Evolutionary conservation across 1,140 invertebrate species (phyloP), one percentile per base, ranked within the genome.

Genomic region (Branchinecta lynchi): DNA sequence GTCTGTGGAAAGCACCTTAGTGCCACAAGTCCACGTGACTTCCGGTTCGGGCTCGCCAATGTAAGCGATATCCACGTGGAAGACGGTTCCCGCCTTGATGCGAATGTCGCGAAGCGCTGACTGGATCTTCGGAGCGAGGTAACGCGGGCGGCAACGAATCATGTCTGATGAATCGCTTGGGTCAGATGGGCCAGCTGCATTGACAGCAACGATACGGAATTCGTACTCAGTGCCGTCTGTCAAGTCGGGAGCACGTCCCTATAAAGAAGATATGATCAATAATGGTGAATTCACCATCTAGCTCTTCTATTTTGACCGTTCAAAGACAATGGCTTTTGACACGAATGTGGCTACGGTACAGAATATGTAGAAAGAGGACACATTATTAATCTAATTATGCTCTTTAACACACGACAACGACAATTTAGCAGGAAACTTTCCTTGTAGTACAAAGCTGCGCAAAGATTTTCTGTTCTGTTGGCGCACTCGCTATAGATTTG

Each of bases 201-300:
- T 99, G 5, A 91, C 87, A 32, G 96, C 96, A 75, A 93, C 90
- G 0, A 99, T 85, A 73, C 96, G 83, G 83, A 99, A 98, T 78
- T 97, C 92, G 78, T 98, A 98, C 76, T 96, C 91, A 78, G 95
- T 90, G 44, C 93, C 93, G 79, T 96, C 92, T 3, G 85, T 87
- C 44, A 99, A 81, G 77, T 95, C 91, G 66, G 89, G 87, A 60
- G 97, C 89, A 8, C 70, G 71, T 43, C 71, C 71, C 51, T 72
- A 65, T 65, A 66, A 70, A 12, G 12, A 60, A 32, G 5, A 32
- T 32, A 32, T 32, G 32, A 32, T 32, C 32, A 32, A 32, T 32
- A 32, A 32, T 32, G 32, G 32, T 5, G 32, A 32, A 32, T 32
- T 32, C 32, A 5, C 32, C 2, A 32, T 1, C 32, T 32, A 32